Evolutionary conservation across 2,888 invertebrate species (phyloP).

Genomic region (Drosophila kambysellisi): DNA sequence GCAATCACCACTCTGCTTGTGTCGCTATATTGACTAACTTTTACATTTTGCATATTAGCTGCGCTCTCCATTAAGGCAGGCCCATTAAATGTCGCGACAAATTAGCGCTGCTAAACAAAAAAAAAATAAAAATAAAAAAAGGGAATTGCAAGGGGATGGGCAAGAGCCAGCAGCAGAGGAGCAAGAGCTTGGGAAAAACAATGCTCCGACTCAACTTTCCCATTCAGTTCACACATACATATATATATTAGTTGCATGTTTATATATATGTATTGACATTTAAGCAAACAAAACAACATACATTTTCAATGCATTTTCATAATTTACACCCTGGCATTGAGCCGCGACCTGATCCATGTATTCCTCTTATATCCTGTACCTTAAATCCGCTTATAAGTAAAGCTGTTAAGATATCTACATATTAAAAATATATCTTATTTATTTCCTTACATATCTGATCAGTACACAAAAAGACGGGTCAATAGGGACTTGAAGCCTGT

Average conservation of each 20-base stretch:
- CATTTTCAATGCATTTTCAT: conserved; percentile 33
- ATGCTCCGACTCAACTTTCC: conserved; percentile 44
- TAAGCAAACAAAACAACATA: conserved; percentile 31
- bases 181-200: conserved; percentile 3
- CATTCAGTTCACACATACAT: conserved; percentile 24
- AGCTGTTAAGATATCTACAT: neutral
- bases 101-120: conserved; percentile 36
- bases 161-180: neutral
- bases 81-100: conserved; percentile 61
- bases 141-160: conserved; percentile 6
- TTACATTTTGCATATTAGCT: conserved; percentile 50
- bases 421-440: neutral
- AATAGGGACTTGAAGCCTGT: neutral
- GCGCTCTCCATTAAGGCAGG: conserved; percentile 53
- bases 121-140: neutral
- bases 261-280: conserved; percentile 48
- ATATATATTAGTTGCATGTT: neutral
- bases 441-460: neutral
- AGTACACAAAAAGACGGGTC: neutral
- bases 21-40: conserved; percentile 6
- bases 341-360: conserved; percentile 20
- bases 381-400: neutral
- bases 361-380: neutral
- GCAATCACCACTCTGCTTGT: neutral
- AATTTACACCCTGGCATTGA: conserved; percentile 35